Percentiles rank a stretch among this genome's conserved stretches.
Evolutionary conservation across 2,113 vertebrate genomes (phyloP).

Genomic region (Setophaga petechia): DNA sequence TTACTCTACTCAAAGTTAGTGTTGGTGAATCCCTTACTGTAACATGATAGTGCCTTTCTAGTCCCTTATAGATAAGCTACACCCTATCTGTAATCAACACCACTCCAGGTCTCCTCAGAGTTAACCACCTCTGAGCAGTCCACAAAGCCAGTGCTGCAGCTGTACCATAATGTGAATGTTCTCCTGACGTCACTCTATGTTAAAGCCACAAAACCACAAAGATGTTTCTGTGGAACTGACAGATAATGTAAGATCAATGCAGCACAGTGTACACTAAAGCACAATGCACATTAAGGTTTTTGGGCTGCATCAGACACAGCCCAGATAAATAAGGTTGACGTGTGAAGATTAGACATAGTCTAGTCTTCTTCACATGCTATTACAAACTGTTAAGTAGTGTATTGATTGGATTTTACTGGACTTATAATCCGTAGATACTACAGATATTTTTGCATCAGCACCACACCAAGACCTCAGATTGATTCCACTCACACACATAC

Average conservation of each 20-base stretch:
- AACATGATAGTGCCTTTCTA: neutral
- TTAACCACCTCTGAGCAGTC: neutral
- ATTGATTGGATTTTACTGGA: neutral
- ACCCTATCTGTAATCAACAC: neutral
- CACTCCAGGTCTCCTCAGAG: neutral
- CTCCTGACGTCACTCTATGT: neutral
- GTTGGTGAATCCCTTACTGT: neutral
- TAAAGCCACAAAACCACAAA: neutral
- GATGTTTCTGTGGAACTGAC: neutral
- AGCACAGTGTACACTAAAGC: neutral
- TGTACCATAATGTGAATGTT: neutral
- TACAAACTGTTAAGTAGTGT: neutral
- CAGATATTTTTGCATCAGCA: neutral
- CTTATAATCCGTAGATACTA: neutral
- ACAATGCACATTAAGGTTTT: neutral
- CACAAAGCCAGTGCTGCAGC: neutral
- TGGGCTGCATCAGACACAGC: neutral
- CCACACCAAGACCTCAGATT: neutral
- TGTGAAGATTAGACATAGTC: neutral
- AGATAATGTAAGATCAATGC: neutral
- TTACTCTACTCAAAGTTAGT: neutral
- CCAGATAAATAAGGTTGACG: neutral
- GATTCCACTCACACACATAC: neutral
- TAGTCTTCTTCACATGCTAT: neutral
- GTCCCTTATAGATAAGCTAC: neutral